A percentile compares a stretch with the other conserved stretches of the same genome.
These are phyloP conservation scores for Atrichornis clamosus DNA, from an alignment of 2,113 vertebrate genomes.

Conservation along the genomic window DNA sequence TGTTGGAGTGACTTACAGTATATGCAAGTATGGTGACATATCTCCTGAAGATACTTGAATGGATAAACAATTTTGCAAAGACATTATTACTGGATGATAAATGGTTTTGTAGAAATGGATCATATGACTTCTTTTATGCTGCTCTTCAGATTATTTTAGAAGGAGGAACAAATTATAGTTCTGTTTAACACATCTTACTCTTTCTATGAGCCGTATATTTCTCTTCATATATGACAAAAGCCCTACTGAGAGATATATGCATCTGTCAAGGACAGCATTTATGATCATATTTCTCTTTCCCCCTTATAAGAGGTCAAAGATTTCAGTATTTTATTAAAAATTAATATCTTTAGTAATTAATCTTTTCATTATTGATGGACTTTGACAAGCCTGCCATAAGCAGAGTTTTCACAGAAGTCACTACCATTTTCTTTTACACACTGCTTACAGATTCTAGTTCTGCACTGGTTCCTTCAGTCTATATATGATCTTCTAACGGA, in stretches of 20 bases:
- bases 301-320: not conserved
- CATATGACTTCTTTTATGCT: conserved; percentile 57
- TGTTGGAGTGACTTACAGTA: conserved; percentile 72
- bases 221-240: conserved; percentile 4
- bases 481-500: not conserved
- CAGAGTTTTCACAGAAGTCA: not conserved
- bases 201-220: conserved; percentile 31
- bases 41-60: conserved; percentile 87
- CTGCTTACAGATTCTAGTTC: not conserved
- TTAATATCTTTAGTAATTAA: not conserved
- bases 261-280: not conserved
- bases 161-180: conserved; percentile 17
- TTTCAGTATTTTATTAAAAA: not conserved
- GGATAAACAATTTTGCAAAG: conserved; percentile 66
- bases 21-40: conserved; percentile 76
- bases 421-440: not conserved
- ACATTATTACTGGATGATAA: conserved; percentile 56
- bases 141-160: conserved; percentile 58
- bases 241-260: conserved; percentile 1
- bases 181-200: not conserved
- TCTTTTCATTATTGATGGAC: not conserved
- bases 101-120: conserved; percentile 50
- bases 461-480: not conserved
- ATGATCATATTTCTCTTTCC: not conserved
- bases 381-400: not conserved